A percentile compares a stretch with the other conserved stretches of the same genome.
Evolutionary conservation across 1,140 invertebrate species (phyloP).

Genomic region (Trypoxylus dichotomus): DNA sequence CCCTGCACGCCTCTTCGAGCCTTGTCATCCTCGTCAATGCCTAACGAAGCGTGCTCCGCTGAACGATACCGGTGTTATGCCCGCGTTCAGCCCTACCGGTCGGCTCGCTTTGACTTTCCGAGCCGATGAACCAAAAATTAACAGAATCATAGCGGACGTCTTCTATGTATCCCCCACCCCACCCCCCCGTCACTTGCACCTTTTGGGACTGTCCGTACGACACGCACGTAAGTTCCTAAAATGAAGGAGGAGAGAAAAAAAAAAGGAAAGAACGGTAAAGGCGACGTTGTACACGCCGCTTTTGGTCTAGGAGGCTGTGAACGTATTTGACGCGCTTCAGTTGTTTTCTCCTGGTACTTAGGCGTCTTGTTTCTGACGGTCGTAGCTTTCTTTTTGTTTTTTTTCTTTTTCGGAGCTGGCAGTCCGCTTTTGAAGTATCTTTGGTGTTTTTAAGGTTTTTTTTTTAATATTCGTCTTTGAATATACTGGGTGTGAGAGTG

Average conservation of each 20-base stretch:
- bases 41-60: constrained; percentile 2
- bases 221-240: not conserved
- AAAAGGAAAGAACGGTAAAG: not conserved
- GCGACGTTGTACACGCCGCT: not conserved
- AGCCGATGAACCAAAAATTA: constrained; percentile 47
- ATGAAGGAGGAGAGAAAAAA: not conserved
- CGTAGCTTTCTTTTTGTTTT: not conserved
- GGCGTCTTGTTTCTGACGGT: not conserved
- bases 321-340: constrained; percentile 1
- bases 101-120: constrained; percentile 46
- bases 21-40: no score
- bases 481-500: no score
- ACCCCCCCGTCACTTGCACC: not conserved
- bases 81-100: constrained; percentile 30
- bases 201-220: not conserved
- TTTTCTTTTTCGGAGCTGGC: no score
- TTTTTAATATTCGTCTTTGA: no score
- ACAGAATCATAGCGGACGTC: constrained; percentile 23
- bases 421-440: no score
- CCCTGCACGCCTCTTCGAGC: no score
- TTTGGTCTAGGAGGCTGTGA: not conserved
- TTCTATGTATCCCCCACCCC: not conserved
- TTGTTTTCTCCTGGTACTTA: not conserved
- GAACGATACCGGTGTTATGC: not conserved
- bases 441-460: no score